Evolutionary conservation across 2,113 vertebrate species (phyloP).

Genomic region (Ceyx margarethae): DNA sequence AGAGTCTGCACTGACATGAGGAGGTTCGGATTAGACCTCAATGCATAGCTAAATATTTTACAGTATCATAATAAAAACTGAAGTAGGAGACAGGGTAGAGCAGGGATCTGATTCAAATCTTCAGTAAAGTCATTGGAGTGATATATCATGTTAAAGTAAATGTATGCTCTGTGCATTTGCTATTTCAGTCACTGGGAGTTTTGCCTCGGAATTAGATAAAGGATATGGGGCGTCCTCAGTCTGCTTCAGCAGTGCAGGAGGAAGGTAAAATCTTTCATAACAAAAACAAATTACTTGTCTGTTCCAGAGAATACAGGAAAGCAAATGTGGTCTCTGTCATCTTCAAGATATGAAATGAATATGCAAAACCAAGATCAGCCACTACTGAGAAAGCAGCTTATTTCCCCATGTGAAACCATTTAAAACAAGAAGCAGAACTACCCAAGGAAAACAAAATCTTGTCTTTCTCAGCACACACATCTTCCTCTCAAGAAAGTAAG

Average conservation of each 20-base stretch:
- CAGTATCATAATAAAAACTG: not conserved
- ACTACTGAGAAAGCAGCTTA: not conserved
- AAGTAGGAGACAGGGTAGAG: not conserved
- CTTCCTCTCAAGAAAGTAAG: not conserved
- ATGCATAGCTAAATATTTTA: slow-evolving; percentile 23
- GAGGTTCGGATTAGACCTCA: not conserved
- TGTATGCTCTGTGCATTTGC: not conserved
- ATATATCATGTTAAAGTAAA: not conserved
- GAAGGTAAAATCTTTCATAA: not conserved
- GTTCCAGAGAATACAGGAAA: not conserved
- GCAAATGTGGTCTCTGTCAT: not conserved
- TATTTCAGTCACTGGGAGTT: not conserved
- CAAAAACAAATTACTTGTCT: not conserved
- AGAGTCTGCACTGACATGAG: not conserved
- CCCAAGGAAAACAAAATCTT: not conserved
- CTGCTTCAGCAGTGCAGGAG: not conserved
- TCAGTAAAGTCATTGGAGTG: not conserved
- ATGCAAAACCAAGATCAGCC: not conserved
- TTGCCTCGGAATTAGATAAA: not conserved
- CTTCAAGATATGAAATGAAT: not conserved
- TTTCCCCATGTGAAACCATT: not conserved
- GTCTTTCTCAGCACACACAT: not conserved
- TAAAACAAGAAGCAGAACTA: not conserved
- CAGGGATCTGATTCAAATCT: not conserved
- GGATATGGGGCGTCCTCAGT: not conserved